Evolutionary conservation across 1,140 invertebrate genomes (phyloP).

Genomic region (Trachymyrmex cornetzi): DNA sequence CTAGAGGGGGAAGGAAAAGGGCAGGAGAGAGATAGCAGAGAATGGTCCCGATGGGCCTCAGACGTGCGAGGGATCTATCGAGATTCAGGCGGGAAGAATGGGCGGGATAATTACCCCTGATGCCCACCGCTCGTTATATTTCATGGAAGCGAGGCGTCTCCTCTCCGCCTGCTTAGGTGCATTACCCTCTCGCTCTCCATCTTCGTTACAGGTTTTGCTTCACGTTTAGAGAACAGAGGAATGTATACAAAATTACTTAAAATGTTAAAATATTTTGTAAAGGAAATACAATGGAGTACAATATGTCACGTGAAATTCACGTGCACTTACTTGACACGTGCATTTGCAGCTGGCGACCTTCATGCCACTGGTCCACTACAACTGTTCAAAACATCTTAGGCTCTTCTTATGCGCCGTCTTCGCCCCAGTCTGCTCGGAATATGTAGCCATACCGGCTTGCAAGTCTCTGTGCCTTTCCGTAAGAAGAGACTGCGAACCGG

Average conservation of each 20-base stretch:
- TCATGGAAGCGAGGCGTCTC: conserved; percentile 71
- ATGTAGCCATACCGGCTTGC: conserved; percentile 95
- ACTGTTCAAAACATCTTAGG: conserved; percentile 94
- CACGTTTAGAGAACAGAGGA: not conserved
- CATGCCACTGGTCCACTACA: conserved; percentile 92
- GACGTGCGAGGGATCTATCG: conserved; percentile 49
- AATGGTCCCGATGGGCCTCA: conserved; percentile 47
- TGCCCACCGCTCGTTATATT: conserved; percentile 85
- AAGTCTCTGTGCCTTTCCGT: conserved; percentile 94
- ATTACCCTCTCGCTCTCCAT: conserved; percentile 54
- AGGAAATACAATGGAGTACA: not conserved
- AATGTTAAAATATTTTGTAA: not conserved
- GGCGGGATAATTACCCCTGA: conserved; percentile 86
- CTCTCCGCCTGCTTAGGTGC: conserved; percentile 60
- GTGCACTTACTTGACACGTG: conserved; percentile 67
- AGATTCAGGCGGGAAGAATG: conserved; percentile 85
- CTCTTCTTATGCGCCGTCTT: conserved; percentile 97
- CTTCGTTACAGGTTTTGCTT: not conserved
- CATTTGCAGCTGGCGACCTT: conserved; percentile 90
- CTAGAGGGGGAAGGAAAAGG: conserved; percentile 66
- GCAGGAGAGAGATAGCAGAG: conserved; percentile 10
- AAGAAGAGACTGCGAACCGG: conserved; percentile 91
- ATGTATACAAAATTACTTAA: not conserved
- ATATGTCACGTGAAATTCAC: not conserved
- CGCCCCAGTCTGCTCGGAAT: conserved; percentile 96